phyloP scores from a whole-genome alignment of 2,888 invertebrate species.

The Pseudococcus jackbeardsleyi region DNA sequence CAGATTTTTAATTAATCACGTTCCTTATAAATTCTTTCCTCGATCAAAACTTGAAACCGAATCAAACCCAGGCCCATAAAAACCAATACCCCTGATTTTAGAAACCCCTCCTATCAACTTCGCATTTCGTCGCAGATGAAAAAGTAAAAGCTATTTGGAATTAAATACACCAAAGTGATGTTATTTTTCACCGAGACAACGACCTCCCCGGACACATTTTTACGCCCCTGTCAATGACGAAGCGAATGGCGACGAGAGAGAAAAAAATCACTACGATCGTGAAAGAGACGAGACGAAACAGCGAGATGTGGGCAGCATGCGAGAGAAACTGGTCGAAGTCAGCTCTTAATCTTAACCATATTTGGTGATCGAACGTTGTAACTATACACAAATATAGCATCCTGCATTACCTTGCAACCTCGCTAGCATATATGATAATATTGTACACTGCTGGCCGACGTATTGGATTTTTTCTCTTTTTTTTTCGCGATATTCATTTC shows the following conservation, averaged over 20 bases:
- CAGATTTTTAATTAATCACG: conserved; percentile 5
- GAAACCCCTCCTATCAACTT: not conserved
- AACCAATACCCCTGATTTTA: no score
- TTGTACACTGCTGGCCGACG: not conserved
- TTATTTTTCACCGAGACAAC: conserved; percentile 15
- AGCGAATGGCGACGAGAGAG: conserved; percentile 11
- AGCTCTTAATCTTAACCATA: conserved; percentile 61
- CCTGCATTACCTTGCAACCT: conserved; percentile 59
- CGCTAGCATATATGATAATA: conserved; percentile 50
- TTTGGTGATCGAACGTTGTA: conserved; percentile 61
- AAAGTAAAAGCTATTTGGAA: not conserved
- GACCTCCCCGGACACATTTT: conserved; percentile 15
- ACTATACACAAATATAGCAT: conserved; percentile 62
- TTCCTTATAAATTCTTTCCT: not conserved
- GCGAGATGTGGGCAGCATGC: conserved; percentile 47
- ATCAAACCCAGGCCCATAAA: no score
- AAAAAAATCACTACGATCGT: conserved; percentile 38
- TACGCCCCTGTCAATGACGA: conserved; percentile 52
- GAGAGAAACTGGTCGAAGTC: conserved; percentile 62
- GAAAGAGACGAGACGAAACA: conserved; percentile 51
- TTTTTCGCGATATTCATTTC: conserved; percentile 22
- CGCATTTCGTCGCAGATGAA: not conserved
- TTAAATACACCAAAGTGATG: not conserved
- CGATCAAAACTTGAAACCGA: no score
- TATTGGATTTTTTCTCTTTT: not conserved